A percentile compares a stretch with the other conserved stretches of the same genome.
Conservation (phyloP, 1,140 invertebrate genomes). For the Lepidurus apus region DNA sequence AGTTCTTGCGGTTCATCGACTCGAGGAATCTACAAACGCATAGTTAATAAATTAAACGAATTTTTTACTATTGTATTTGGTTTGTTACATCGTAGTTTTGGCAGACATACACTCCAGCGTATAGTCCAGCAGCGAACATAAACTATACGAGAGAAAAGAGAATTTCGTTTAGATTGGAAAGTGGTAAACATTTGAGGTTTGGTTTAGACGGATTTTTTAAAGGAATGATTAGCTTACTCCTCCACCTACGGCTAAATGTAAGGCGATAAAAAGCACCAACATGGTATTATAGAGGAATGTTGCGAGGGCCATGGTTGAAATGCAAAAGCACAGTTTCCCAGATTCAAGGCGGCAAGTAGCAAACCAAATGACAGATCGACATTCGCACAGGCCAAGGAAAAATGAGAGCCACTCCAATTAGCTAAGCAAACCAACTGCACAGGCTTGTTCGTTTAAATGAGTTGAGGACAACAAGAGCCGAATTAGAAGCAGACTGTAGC, state of each 20-base stretch:
- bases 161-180: neutral
- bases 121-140: slow-evolving; percentile 66
- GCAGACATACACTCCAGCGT: slow-evolving; percentile 68
- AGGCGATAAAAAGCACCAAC: slow-evolving; percentile 42
- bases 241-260: slow-evolving; percentile 45
- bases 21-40: slow-evolving; percentile 62
- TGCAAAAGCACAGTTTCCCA: neutral
- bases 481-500: slow-evolving; percentile 2
- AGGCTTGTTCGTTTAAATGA: slow-evolving; percentile 3
- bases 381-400: neutral
- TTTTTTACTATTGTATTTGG: slow-evolving; percentile 27
- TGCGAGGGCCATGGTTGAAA: slow-evolving; percentile 38
- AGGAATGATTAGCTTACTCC: slow-evolving; percentile 40
- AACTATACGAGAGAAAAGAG: slow-evolving; percentile 54
- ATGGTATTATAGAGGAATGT: slow-evolving; percentile 43
- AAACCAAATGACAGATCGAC: neutral
- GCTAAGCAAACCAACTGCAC: neutral
- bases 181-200: slow-evolving; percentile 7
- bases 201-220: neutral
- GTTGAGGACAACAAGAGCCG: neutral
- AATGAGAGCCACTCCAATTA: neutral
- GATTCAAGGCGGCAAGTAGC: slow-evolving; percentile 5
- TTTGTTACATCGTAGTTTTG: slow-evolving; percentile 73
- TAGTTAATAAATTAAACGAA: slow-evolving; percentile 17
- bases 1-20: slow-evolving; percentile 70